These are phyloP conservation scores for Pseudorasbora parva DNA, from an alignment of 2,113 vertebrate species.

Conservation along the genomic window DNA sequence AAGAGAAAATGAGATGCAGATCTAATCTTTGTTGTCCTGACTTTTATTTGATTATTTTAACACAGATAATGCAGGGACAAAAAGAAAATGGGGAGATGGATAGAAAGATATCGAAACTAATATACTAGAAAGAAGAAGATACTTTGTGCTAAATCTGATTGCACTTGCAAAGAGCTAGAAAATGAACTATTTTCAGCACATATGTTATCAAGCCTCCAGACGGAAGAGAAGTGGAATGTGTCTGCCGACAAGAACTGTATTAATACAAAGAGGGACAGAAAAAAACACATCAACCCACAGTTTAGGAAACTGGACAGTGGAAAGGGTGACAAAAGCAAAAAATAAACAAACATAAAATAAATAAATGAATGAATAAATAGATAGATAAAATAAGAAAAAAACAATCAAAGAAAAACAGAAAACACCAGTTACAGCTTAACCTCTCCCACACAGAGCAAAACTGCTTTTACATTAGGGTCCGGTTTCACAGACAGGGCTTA, in stretches of 20 bases:
- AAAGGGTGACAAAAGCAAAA: background rate
- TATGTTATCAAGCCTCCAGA: background rate
- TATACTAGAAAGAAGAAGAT: background rate
- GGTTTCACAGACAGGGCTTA: no score
- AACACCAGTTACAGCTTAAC: conserved; percentile 1
- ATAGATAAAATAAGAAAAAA: background rate
- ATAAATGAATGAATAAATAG: no score
- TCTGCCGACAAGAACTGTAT: conserved; percentile 12
- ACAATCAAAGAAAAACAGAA: background rate
- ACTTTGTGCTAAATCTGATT: background rate
- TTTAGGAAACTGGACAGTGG: background rate
- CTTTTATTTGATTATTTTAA: background rate
- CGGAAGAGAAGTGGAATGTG: background rate
- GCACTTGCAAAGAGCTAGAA: background rate
- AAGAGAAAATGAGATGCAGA: conserved; percentile 22
- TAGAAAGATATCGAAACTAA: background rate
- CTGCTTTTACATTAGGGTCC: background rate
- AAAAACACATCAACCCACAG: conserved; percentile 2
- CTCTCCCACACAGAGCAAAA: background rate
- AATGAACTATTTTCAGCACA: conserved; percentile 8
- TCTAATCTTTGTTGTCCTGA: background rate
- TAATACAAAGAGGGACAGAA: background rate
- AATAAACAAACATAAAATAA: background rate
- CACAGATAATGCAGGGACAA: background rate
- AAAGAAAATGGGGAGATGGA: background rate